Evolutionary conservation across 2,797 vertebrate genomes (phyloP).

Genomic region (Eulemur rubriventer): DNA sequence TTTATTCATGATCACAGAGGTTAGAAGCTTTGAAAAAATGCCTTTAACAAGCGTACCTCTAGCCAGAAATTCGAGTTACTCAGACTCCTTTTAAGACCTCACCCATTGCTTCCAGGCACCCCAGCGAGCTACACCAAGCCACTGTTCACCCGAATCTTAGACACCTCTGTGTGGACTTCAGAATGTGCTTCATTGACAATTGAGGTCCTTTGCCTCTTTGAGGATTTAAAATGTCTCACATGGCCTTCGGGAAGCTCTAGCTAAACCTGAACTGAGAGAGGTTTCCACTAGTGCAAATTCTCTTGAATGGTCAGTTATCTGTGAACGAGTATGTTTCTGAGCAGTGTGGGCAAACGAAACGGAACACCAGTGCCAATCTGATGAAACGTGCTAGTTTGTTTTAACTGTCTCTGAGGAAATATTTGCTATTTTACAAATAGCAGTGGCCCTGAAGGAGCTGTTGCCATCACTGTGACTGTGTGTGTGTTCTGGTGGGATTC

Average conservation of each 20-base stretch:
- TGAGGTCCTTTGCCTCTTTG: not conserved
- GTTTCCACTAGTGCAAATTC: not conserved
- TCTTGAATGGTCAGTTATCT: not conserved
- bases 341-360: not conserved
- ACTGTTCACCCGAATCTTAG: not conserved
- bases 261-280: not conserved
- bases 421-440: not conserved
- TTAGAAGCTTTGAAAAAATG: constrained; percentile 15
- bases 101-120: not conserved
- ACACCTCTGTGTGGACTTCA: not conserved
- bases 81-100: not conserved
- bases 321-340: not conserved
- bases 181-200: not conserved
- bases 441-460: not conserved
- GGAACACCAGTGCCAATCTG: not conserved
- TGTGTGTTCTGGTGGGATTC: too few species aligned
- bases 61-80: constrained; percentile 36
- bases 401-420: not conserved
- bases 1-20: not conserved
- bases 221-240: not conserved
- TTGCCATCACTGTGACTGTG: accelerated
- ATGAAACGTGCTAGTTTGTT: accelerated
- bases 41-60: not conserved
- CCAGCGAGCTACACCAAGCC: accelerated
- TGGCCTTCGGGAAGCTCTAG: not conserved